Percentiles rank a stretch among this genome's conserved stretches.
These are phyloP conservation scores for Rosalia funebris DNA, from an alignment of 2,888 invertebrate genomes.

Conservation along the genomic window DNA sequence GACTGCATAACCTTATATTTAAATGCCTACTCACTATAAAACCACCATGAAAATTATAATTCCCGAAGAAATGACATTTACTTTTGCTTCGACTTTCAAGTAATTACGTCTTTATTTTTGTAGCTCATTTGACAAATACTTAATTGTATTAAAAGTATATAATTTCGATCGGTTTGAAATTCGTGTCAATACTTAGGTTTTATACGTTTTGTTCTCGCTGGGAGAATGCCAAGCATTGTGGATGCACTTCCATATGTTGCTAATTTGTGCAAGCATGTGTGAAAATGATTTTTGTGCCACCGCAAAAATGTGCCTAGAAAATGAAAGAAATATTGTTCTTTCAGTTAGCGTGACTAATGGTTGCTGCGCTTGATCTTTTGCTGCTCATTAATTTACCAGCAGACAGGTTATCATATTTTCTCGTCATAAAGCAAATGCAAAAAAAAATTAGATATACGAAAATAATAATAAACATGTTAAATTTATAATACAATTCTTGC, in stretches of 20 bases:
- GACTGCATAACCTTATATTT: conserved; percentile 7
- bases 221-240: conserved; percentile 4
- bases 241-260: conserved; percentile 5
- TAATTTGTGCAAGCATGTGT: not conserved
- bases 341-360: no score
- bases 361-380: no score
- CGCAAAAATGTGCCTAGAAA: no score
- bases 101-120: not conserved
- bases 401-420: no score
- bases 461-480: no score
- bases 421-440: no score
- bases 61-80: not conserved
- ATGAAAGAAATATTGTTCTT: not conserved
- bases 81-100: not conserved
- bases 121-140: not conserved
- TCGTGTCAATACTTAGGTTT: not conserved
- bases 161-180: not conserved
- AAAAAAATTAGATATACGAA: no score
- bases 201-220: conserved; percentile 12
- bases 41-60: conserved; percentile 2
- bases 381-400: no score
- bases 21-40: not conserved
- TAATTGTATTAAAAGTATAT: conserved; percentile 4
- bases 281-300: not conserved
- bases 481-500: no score